Evolutionary conservation across 2,888 invertebrate genomes (phyloP), one percentile per base, ranked within the genome.

Genomic region (Eustalomyia histrio): DNA sequence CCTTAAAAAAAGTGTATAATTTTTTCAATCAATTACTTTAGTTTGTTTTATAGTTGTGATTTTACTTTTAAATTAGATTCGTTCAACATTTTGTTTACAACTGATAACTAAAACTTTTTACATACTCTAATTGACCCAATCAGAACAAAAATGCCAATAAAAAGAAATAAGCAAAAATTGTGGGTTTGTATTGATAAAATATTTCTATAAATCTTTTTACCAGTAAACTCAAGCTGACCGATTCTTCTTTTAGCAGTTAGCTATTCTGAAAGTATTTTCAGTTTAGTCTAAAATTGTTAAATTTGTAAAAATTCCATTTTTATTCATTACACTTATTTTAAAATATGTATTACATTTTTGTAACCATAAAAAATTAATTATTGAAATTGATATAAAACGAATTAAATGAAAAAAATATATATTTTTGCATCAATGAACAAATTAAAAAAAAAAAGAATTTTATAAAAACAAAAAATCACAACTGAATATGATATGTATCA

Each of bases 1-100:
- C 3, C 3, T 35, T 14, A 60, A 50, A 58, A 24, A n/a, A 33
- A 35, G 47, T 68, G 21, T 72, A 78, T 72, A 72, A 78, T 78
- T 78, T 72, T 43, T 72, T 60, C 21, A 78, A 72, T 72, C 64
- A 78, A 78, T 78, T 78, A 72, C 18, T 53, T 71, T 24, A 33
- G 50, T 33, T 63, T 71, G 43, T 55, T 55, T 60, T 43, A 24
- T 67, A 67, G 50, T 57, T 24, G 24, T 57, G 29, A 12, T 35
- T 12, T 61, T 53, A 35, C 17, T 65, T 67, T 53, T 75, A 47
- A 55, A 73, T 65, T 35, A 67, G 58, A 67, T 60, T 61, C 43
- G 35, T 61, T 68, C 6, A 33, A 53, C 16, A 74, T 53, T 67
- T 33, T 75, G 12, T 43, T 43, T 63, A 21, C 55, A 76, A 68